A percentile compares a stretch with the other conserved stretches of the same genome.
Conservation (phyloP, 2,797 vertebrate genomes). For the Rhinella marina region DNA sequence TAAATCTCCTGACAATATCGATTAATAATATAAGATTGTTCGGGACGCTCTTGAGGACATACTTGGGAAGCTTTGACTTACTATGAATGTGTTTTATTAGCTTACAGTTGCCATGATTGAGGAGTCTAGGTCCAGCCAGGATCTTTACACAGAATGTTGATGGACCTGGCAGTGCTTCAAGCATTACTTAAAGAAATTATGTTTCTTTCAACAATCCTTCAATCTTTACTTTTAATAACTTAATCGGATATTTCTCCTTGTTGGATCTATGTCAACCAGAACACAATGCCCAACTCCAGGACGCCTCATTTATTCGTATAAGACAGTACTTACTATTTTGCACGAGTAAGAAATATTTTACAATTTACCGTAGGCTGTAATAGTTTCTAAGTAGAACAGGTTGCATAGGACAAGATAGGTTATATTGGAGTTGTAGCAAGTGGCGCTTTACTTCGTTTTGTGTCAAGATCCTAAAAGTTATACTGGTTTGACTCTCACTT, state of each 20-base stretch:
- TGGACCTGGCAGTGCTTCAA: neutral
- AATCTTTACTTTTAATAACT: constrained; percentile 8
- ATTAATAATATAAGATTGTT: neutral
- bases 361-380: neutral
- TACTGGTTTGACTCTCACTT: too few species aligned
- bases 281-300: neutral
- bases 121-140: neutral
- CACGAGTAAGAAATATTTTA: neutral
- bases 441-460: too few species aligned
- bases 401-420: neutral
- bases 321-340: neutral
- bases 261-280: neutral
- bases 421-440: neutral
- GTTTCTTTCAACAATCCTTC: constrained; percentile 14
- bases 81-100: neutral
- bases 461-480: too few species aligned
- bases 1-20: neutral
- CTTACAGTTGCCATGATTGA: neutral
- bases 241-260: constrained; percentile 4
- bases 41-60: neutral
- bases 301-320: neutral
- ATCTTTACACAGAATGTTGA: neutral
- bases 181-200: constrained; percentile 6
- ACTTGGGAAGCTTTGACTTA: neutral
- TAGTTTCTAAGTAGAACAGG: neutral